Conservation (phyloP, 2,797 vertebrate genomes). For the Bradypus variegatus region DNA sequence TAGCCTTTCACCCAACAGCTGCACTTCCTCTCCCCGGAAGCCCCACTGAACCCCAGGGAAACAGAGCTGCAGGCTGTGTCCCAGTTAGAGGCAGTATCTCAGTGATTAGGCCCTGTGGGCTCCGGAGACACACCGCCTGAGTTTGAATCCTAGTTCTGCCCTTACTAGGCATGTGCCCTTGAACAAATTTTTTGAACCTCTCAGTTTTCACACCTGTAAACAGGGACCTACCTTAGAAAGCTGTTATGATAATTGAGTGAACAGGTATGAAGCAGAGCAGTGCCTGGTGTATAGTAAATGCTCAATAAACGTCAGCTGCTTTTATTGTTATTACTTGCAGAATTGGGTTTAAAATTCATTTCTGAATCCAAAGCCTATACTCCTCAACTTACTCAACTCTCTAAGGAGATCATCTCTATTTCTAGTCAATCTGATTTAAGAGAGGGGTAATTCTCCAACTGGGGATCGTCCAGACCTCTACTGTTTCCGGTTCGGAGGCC, state of each 20-base stretch:
- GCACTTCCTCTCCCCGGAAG: neutral
- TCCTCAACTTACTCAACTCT: neutral
- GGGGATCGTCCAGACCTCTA: neutral
- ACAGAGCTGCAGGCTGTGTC: neutral
- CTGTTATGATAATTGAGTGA: neutral
- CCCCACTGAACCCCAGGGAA: neutral
- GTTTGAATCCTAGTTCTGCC: neutral
- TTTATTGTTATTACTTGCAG: neutral
- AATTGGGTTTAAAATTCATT: neutral
- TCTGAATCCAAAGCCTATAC: neutral
- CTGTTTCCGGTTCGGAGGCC: neutral
- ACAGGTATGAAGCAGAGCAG: neutral
- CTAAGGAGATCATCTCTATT: neutral
- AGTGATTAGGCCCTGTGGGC: neutral
- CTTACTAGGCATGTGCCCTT: neutral
- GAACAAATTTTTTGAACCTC: neutral
- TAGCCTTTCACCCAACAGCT: neutral
- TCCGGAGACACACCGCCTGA: neutral
- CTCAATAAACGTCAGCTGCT: neutral
- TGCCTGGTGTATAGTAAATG: neutral
- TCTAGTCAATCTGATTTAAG: neutral
- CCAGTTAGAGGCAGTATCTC: accelerated
- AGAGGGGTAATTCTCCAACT: neutral
- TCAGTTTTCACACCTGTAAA: neutral
- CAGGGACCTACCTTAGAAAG: neutral